Evolutionary conservation across 2,888 invertebrate species (phyloP).

Genomic region (Anaspis maculata): DNA sequence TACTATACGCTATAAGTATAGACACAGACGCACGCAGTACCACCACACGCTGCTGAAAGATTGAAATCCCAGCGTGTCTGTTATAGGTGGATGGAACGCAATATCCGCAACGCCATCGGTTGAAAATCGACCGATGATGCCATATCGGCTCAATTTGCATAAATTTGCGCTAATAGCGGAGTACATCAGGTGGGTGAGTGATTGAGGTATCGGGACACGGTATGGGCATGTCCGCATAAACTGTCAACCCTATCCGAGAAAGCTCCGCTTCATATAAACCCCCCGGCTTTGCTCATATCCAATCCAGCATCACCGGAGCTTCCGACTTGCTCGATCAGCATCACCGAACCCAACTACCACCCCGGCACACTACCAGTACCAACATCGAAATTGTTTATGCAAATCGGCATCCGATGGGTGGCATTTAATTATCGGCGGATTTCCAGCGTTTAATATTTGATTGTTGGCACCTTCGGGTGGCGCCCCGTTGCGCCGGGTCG

Average conservation of each 20-base stretch:
- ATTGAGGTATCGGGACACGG: conserved; percentile 39
- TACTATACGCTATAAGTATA: too few relatives aligned
- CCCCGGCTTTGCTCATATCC: conserved; percentile 4
- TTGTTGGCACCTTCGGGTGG: conserved; percentile 4
- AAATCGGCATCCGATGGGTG: conserved; percentile 3
- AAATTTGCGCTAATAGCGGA: conserved; percentile 35
- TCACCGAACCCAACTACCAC: too few relatives aligned
- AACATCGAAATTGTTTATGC: conserved; percentile 8
- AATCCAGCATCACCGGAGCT: conserved; percentile 1
- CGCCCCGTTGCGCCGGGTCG: not conserved
- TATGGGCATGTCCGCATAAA: conserved; percentile 37
- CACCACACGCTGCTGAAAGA: too few relatives aligned
- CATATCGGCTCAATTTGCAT: conserved; percentile 36
- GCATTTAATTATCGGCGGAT: conserved; percentile 6
- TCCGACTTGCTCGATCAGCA: conserved; percentile 4
- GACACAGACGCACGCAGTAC: too few relatives aligned
- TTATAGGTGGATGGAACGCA: too few relatives aligned
- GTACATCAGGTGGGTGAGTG: conserved; percentile 39
- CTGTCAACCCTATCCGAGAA: conserved; percentile 17
- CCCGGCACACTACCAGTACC: too few relatives aligned
- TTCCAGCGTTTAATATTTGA: conserved; percentile 3
- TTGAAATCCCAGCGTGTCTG: too few relatives aligned
- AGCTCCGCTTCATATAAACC: conserved; percentile 7
- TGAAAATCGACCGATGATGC: conserved; percentile 9
- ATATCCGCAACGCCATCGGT: too few relatives aligned